Conservation (phyloP, 2,888 invertebrate genomes). For the Ligdia adustata region DNA sequence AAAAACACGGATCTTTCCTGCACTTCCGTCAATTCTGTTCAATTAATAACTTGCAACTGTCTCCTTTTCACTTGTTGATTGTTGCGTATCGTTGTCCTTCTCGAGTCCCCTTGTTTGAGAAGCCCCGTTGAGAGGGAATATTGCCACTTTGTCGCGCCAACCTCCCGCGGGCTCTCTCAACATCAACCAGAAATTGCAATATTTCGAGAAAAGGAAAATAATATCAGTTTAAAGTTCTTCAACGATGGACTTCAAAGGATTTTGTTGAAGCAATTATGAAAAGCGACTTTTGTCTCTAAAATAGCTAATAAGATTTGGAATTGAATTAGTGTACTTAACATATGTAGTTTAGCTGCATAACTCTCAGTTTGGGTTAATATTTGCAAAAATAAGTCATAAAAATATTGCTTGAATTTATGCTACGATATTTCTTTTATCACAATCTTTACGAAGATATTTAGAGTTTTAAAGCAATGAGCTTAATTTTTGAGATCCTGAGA, state of each 20-base stretch:
- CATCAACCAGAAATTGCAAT: slow-evolving; percentile 74
- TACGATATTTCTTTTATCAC: too few species aligned
- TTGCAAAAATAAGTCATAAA: too few species aligned
- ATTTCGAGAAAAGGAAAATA: slow-evolving; percentile 67
- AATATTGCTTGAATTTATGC: too few species aligned
- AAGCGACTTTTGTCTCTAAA: background rate
- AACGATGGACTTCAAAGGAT: slow-evolving; percentile 35
- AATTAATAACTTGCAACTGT: slow-evolving; percentile 74
- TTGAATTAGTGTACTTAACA: too few species aligned
- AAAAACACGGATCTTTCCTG: slow-evolving; percentile 78
- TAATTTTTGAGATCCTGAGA: too few species aligned
- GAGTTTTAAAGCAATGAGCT: too few species aligned
- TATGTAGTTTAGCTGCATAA: too few species aligned
- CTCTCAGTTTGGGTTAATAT: too few species aligned
- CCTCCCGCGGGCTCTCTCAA: slow-evolving; percentile 74
- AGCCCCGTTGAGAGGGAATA: slow-evolving; percentile 81
- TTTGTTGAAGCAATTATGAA: slow-evolving; percentile 11
- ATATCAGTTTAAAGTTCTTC: slow-evolving; percentile 63
- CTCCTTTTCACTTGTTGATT: slow-evolving; percentile 45
- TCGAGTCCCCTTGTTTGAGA: slow-evolving; percentile 79
- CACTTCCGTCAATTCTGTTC: slow-evolving; percentile 82
- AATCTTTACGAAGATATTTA: too few species aligned
- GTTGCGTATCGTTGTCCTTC: slow-evolving; percentile 46
- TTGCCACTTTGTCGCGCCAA: slow-evolving; percentile 81
- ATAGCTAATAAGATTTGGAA: background rate